phyloP scores from a whole-genome alignment of 2,888 invertebrate genomes.

The Eledone cirrhosa region DNA sequence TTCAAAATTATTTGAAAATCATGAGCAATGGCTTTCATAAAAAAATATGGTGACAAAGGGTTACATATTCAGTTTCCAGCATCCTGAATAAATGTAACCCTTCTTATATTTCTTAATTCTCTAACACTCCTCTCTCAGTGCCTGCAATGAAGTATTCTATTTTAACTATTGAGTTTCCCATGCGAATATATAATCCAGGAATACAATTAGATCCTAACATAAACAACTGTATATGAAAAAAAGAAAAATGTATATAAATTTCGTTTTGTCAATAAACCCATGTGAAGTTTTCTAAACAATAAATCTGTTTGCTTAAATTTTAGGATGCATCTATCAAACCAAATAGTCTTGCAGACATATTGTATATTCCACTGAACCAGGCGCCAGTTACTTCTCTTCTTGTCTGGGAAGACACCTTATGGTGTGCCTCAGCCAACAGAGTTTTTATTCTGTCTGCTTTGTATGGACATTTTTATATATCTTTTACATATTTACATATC shows the following conservation, averaged over 20 bases:
- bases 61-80: too few species aligned
- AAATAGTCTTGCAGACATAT: conserved; percentile 60
- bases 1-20: too few species aligned
- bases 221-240: background rate
- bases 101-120: too few species aligned
- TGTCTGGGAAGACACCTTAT: conserved; percentile 66
- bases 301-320: background rate
- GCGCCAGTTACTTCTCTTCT: conserved; percentile 67
- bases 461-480: conserved; percentile 46
- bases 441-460: conserved; percentile 68
- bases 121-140: too few species aligned
- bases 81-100: too few species aligned
- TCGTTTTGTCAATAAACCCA: too few species aligned
- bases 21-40: too few species aligned
- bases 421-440: conserved; percentile 69
- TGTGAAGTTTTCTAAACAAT: background rate
- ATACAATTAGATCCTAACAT: background rate
- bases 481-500: background rate
- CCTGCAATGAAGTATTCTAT: too few species aligned
- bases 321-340: conserved; percentile 13
- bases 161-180: too few species aligned
- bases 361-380: conserved; percentile 69
- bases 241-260: background rate
- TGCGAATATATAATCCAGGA: too few species aligned
- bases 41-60: too few species aligned